Base-by-base conservation (phyloP, 2,888 invertebrate species). In the Euplexia lucipara region DNA sequence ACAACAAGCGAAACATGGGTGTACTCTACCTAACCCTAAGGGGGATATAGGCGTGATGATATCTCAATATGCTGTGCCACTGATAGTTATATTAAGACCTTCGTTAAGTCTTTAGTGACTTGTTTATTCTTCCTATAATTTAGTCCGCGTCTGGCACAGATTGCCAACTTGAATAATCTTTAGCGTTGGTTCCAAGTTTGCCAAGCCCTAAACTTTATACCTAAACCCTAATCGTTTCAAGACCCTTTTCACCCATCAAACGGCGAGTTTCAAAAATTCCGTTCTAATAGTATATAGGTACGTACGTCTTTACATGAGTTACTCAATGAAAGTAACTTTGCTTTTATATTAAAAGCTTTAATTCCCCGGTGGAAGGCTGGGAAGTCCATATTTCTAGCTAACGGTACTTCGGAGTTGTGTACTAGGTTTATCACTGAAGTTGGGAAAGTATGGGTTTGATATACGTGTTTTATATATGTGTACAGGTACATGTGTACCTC, bases 291-390 rank as follows among this genome's bases (percentile, higher is more conserved):
- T 37, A 34, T 57, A 58, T 66, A 77, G 54, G 26, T 68, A 35
- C 14, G 30, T 60, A 52, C 30, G 51, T 58, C 30, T 7, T 41
- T 67, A 65, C 62, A 59, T 61, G 75, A 78, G 66, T 64, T 75
- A 58, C 65, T 51, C 66, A 47, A 37, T 69, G 63, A 42, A 81
- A 72, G 81, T 70, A 81, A 80, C 82, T 77, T 80, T 75, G 76
- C 78, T 78, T 78, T 79, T 78, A 78, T 79, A 79, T 79, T 79
- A 79, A 78, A 75, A 78, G 79, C 76, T 60, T 61, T 65, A 70
- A 75, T 75, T 81, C 81, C 75, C 78, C 26, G 18, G 65, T 52
- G 82, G 51, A 77, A 56, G 66, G 65, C 70, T 34, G 52, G 20
- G 49, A 59, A 75, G 58, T 47, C 39, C 58, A 48, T 72, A 60